These are phyloP conservation scores for Adineta ricciae DNA, from an alignment of 2,888 invertebrate species.

Conservation along the genomic window DNA sequence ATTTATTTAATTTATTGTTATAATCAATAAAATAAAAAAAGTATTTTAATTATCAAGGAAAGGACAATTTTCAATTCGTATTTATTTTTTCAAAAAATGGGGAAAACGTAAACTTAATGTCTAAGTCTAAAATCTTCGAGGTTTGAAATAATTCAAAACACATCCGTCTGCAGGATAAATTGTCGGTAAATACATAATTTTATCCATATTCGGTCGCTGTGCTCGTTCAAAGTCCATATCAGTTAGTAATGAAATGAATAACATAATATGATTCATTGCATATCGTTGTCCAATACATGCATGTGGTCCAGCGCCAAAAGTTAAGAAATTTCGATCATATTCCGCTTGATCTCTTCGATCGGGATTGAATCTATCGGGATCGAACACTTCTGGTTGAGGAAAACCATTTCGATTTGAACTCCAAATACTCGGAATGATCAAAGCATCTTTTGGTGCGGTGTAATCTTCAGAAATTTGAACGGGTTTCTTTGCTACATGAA, in stretches of 20 bases:
- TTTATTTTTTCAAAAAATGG: too few species aligned
- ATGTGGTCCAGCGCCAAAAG: constrained; percentile 11
- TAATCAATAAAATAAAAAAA: too few species aligned
- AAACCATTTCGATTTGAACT: not conserved
- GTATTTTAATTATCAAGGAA: too few species aligned
- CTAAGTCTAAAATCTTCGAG: too few species aligned
- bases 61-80: too few species aligned
- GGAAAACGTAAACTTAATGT: too few species aligned
- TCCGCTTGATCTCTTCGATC: not conserved
- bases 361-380: not conserved
- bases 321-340: constrained; percentile 2
- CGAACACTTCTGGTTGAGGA: not conserved
- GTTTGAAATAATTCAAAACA: not conserved
- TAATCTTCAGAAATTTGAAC: not conserved
- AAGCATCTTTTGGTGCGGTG: not conserved
- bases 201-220: not conserved
- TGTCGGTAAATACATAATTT: constrained; percentile 21
- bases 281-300: constrained; percentile 12
- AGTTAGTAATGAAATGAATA: constrained; percentile 2
- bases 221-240: not conserved
- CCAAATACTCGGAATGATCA: constrained; percentile 7
- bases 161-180: constrained; percentile 13
- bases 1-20: too few species aligned
- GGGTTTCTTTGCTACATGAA: not conserved
- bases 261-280: constrained; percentile 20